Evolutionary conservation across 53 echinoderm and acorn worm species (phyloP).

Genomic region (Hippasteria phrygiana): DNA sequence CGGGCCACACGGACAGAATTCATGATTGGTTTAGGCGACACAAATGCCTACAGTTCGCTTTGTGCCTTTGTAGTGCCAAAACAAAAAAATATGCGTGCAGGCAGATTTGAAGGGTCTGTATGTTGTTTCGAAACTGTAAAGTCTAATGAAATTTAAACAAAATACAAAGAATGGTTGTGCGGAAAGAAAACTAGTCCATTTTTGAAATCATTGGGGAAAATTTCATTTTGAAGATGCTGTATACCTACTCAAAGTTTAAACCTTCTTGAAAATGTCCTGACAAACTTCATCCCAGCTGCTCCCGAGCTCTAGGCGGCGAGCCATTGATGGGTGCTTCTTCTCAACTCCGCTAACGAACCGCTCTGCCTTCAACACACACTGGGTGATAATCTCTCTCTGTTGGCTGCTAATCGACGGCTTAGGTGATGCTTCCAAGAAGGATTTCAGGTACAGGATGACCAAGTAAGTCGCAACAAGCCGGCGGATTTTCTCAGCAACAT

Average conservation of each 20-base stretch:
- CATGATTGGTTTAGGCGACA: too few relatives aligned
- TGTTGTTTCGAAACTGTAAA: too few relatives aligned
- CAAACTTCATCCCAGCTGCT: slow-evolving; percentile 47
- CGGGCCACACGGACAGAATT: too few relatives aligned
- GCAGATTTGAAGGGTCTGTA: too few relatives aligned
- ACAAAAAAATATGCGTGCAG: too few relatives aligned
- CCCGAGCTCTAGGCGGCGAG: slow-evolving; percentile 34
- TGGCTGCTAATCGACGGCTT: not conserved
- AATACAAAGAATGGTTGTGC: too few relatives aligned
- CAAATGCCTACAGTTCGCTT: too few relatives aligned
- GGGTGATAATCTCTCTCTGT: not conserved
- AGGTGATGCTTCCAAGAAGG: not conserved
- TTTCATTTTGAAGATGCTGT: too few relatives aligned
- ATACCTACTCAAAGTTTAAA: not conserved
- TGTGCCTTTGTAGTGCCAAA: too few relatives aligned
- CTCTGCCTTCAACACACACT: slow-evolving; percentile 19
- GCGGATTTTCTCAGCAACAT: not conserved
- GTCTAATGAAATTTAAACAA: too few relatives aligned
- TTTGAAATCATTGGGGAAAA: too few relatives aligned
- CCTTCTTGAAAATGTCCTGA: not conserved
- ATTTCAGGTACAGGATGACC: slow-evolving; percentile 8
- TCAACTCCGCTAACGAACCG: not conserved
- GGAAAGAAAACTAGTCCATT: too few relatives aligned
- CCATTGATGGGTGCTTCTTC: slow-evolving; percentile 32
- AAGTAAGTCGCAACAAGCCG: slow-evolving; percentile 27